A percentile compares a stretch with the other conserved stretches of the same genome.
phyloP scores from a whole-genome alignment of 2,113 vertebrate species.

The Hiodon tergisus region DNA sequence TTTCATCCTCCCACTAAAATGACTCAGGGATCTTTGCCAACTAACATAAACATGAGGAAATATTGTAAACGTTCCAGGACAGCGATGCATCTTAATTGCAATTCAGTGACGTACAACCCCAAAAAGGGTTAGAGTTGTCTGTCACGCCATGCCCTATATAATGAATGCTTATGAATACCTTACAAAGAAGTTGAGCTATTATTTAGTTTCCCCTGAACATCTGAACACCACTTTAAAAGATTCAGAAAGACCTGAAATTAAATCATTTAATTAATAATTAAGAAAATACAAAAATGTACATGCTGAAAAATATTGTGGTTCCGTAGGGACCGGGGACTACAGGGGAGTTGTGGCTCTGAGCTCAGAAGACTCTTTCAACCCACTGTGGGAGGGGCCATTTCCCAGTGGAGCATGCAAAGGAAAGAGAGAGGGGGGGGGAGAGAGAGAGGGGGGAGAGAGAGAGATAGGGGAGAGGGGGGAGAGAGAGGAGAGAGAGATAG shows the following conservation, averaged over 20 bases:
- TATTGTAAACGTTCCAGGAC: background rate
- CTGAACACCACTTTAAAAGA: background rate
- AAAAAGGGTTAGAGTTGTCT: background rate
- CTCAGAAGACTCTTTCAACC: too few species aligned
- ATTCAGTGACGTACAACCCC: background rate
- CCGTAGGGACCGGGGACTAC: too few species aligned
- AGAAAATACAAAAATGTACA: background rate
- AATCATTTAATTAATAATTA: too few species aligned
- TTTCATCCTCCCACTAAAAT: constrained; percentile 1
- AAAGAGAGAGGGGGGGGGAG: too few species aligned
- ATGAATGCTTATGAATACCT: background rate
- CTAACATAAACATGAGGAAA: constrained; percentile 12
- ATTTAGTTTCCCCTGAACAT: background rate
- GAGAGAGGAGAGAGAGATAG: too few species aligned
- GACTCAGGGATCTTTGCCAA: background rate
- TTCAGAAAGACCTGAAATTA: too few species aligned
- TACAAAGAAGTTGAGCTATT: background rate
- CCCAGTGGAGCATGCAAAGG: too few species aligned
- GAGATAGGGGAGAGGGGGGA: too few species aligned
- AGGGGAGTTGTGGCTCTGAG: too few species aligned
- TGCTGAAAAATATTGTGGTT: too few species aligned
- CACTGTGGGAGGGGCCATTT: too few species aligned
- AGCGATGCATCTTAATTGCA: background rate
- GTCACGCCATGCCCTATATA: background rate
- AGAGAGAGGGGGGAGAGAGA: too few species aligned